Percentiles rank a stretch among this genome's conserved stretches.
These are phyloP conservation scores for Lepilemur septentrionalis DNA, from an alignment of 2,797 vertebrate species.

Conservation along the genomic window DNA sequence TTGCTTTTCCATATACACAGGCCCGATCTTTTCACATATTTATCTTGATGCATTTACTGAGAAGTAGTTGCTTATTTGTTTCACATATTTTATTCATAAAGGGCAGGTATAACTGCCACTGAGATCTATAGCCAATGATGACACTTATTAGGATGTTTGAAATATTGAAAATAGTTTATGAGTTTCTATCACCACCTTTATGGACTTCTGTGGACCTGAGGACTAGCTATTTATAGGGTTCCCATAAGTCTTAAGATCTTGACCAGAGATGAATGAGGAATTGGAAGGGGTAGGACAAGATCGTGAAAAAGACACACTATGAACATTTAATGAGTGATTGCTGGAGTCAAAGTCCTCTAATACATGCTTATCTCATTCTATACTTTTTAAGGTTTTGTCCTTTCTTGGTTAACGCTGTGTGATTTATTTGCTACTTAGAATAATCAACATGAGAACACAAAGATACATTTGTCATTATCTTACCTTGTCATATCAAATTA, in stretches of 20 bases:
- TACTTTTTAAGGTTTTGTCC: neutral
- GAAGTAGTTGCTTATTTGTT: neutral
- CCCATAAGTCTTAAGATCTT: neutral
- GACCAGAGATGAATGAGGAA: neutral
- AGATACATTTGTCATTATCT: neutral
- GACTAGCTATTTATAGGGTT: neutral
- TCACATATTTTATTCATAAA: slow-evolving; percentile 18
- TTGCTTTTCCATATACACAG: neutral
- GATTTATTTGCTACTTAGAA: neutral
- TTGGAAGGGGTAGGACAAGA: neutral
- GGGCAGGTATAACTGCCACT: neutral
- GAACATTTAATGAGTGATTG: neutral
- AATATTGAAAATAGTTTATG: slow-evolving; percentile 21
- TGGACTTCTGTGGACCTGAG: neutral
- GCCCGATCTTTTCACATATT: neutral
- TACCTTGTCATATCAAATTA: neutral
- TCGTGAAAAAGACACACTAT: neutral
- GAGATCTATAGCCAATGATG: neutral
- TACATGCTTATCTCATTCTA: neutral
- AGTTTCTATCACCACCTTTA: neutral
- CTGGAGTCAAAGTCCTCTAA: neutral
- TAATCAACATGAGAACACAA: neutral
- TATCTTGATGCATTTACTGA: neutral
- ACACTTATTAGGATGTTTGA: neutral
- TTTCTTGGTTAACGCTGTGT: slow-evolving; percentile 6